A percentile compares a stretch with the other conserved stretches of the same genome.
phyloP scores from a whole-genome alignment of 2,888 invertebrate genomes.

The Meandrusa payeni region DNA sequence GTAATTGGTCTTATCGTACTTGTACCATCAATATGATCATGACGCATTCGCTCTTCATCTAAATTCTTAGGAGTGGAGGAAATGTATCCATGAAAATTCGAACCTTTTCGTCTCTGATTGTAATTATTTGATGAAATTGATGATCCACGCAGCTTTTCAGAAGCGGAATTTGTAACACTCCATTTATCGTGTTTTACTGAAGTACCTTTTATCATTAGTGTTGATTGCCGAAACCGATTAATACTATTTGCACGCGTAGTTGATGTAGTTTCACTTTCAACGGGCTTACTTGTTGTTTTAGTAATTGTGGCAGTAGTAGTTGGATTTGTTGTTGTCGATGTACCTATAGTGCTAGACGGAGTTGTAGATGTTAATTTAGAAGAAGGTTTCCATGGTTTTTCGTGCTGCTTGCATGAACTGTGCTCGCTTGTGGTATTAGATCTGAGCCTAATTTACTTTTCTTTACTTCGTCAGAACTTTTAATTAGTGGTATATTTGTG shows the following conservation, averaged over 20 bases:
- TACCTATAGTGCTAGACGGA: constrained; percentile 33
- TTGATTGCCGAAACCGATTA: constrained; percentile 68
- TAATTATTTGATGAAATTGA: constrained; percentile 39
- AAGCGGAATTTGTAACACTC: constrained; percentile 37
- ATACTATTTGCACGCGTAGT: constrained; percentile 47
- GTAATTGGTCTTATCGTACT: constrained; percentile 30
- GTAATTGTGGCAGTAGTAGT: constrained; percentile 35
- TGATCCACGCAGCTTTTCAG: constrained; percentile 40
- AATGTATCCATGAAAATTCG: constrained; percentile 66
- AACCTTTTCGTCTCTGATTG: constrained; percentile 58
- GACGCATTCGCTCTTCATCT: constrained; percentile 39
- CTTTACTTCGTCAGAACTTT: constrained; percentile 38
- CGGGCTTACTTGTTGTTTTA: constrained; percentile 31
- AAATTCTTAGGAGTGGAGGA: constrained; percentile 42
- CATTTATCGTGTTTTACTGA: constrained; percentile 73
- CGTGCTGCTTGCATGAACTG: constrained; percentile 45
- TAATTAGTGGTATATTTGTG: constrained; percentile 41
- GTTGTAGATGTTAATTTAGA: constrained; percentile 30
- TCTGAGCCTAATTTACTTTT: constrained; percentile 50
- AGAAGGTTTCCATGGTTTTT: constrained; percentile 37
- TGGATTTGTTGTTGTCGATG: constrained; percentile 30
- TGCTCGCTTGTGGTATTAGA: constrained; percentile 59
- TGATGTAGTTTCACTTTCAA: constrained; percentile 19
- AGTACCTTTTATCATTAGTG: constrained; percentile 65
- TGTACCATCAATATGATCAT: constrained; percentile 41